These are phyloP conservation scores for Turdus rufiventris DNA, from an alignment of 2,113 vertebrate species.

Conservation along the genomic window DNA sequence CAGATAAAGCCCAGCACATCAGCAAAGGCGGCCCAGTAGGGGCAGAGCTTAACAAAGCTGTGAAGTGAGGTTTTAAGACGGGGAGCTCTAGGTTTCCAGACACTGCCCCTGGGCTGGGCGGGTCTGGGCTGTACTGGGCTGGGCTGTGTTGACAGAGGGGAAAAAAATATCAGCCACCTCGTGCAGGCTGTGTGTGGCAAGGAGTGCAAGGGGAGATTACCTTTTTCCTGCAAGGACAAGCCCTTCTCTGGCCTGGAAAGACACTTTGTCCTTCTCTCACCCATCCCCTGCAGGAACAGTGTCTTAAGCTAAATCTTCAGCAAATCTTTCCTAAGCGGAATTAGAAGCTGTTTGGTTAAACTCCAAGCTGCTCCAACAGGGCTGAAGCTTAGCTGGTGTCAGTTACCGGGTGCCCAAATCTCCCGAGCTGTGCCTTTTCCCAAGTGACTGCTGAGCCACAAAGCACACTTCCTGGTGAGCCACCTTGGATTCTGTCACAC, in stretches of 20 bases:
- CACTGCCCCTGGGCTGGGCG: background rate
- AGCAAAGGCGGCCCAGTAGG: background rate
- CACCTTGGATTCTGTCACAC: background rate
- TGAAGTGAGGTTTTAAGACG: background rate
- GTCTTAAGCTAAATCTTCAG: constrained; percentile 32
- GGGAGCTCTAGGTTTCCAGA: background rate
- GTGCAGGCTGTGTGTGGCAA: background rate
- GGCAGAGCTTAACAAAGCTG: background rate
- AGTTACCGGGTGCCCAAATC: background rate
- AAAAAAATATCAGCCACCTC: background rate
- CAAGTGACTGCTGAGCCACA: background rate
- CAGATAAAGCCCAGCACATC: background rate
- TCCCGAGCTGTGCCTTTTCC: background rate
- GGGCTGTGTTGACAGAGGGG: too few species aligned
- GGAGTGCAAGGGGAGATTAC: background rate
- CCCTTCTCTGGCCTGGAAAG: background rate
- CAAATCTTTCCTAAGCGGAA: constrained; percentile 19
- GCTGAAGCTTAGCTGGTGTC: background rate
- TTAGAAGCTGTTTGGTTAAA: background rate
- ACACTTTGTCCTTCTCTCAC: background rate
- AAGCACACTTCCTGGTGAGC: background rate
- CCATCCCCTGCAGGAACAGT: background rate
- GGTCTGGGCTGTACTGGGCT: background rate
- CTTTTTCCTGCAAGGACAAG: background rate
- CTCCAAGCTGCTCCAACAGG: background rate